Evolutionary conservation across 2,113 vertebrate species (phyloP), one percentile per base, ranked within the genome.

Genomic region (Prolemur simus): DNA sequence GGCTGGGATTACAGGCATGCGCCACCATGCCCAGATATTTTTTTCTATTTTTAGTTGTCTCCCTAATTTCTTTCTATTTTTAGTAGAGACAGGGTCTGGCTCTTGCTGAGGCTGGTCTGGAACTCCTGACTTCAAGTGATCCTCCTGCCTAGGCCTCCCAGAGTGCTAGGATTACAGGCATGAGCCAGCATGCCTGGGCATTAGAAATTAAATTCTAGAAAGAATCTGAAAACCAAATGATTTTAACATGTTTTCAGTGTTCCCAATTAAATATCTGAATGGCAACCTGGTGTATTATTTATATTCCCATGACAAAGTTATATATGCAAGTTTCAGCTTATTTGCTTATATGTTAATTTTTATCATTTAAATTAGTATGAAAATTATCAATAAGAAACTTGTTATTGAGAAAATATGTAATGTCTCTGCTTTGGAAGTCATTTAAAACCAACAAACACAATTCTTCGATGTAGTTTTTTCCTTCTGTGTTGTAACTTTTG

Each of bases 331-430:
- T 25, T 32, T 37, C 45, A 37, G 29, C 8, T 37, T 18, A 69
- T 39, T 94, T 84, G 39, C 39, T 69, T 84, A 25, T 49, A 8
- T 20, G 78, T 94, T 78, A 10, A 83, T 77, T 82, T 47, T 82
- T 93, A 80, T 25, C 4, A 63, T 47, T 93, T 95, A 84, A 82
- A 64, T 76, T 76, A 91, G 89, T 88, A 20, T 89, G 25, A 91
- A 86, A 84, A 76, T 14, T 45, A 49, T 63, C 91, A 96, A 80
- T 13, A 83, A 89, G 6, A 90, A 92, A 9, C 42, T 47, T 34
- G 3, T 60, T 74, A 63, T 27, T 95, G 37, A 85, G 34, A 95
- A 76, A 89, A 86, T 76, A 49, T 25, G 23, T 49, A 87, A 64
- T 11, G 5, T 63, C 5, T 2, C 20, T 76, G 0, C 2, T 64